Evolutionary conservation across 2,113 vertebrate genomes (phyloP).

Genomic region (Nesogale talazaci): DNA sequence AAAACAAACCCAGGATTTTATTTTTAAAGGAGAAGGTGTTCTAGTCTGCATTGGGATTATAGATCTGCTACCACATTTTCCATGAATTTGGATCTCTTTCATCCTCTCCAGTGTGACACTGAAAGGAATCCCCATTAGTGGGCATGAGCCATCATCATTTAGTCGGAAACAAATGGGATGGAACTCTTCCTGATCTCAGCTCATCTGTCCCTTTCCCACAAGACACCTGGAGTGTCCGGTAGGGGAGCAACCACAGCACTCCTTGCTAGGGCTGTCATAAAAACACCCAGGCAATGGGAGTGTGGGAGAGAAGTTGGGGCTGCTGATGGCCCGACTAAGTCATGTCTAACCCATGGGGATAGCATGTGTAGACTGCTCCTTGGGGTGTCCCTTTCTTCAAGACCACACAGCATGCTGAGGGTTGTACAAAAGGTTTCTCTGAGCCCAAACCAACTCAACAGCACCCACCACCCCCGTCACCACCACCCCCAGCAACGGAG

Average conservation of each 20-base stretch:
- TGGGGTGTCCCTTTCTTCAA: not conserved
- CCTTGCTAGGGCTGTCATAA: not conserved
- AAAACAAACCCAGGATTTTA: conserved; percentile 27
- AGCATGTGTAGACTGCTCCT: not conserved
- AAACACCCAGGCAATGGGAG: not conserved
- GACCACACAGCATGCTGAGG: too few relatives aligned
- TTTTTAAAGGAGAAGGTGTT: conserved; percentile 28
- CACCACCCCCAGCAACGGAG: too few relatives aligned
- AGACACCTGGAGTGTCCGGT: not conserved
- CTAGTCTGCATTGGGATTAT: not conserved
- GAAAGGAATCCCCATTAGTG: conserved; percentile 4
- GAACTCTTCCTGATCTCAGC: conserved; percentile 9
- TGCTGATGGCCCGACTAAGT: not conserved
- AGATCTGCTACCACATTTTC: conserved; percentile 24
- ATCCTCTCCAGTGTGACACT: not conserved
- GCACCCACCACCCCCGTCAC: too few relatives aligned
- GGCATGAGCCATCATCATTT: not conserved
- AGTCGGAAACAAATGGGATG: not conserved
- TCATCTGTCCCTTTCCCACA: conserved; percentile 20
- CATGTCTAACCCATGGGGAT: not conserved
- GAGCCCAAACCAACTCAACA: too few relatives aligned
- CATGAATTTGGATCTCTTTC: conserved; percentile 14
- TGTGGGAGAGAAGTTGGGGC: not conserved
- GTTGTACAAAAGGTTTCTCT: too few relatives aligned
- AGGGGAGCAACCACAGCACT: not conserved